phyloP scores from a whole-genome alignment of 2,113 vertebrate species.

The Carassius carassius region DNA sequence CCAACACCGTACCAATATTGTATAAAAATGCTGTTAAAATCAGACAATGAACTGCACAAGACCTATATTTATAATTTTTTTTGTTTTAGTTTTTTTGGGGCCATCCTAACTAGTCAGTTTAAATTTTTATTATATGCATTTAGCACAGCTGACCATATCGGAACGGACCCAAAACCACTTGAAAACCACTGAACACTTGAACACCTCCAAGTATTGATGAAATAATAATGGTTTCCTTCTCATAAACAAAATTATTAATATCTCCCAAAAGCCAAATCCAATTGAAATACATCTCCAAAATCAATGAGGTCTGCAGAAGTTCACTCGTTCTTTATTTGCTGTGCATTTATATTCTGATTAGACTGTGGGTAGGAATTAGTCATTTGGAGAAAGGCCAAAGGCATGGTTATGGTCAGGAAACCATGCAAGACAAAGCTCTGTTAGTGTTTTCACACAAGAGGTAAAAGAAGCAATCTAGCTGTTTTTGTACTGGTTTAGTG shows the following conservation, averaged over 20 bases:
- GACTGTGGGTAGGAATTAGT: slow-evolving; percentile 56
- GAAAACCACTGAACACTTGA: no score
- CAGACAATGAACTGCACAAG: no score
- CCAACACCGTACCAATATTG: background rate
- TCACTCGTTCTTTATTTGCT: slow-evolving; percentile 56
- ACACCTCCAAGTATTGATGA: slow-evolving; percentile 47
- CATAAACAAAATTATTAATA: slow-evolving; percentile 53
- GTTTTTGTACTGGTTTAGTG: slow-evolving; percentile 24
- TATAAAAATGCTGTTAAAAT: no score
- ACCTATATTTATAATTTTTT: no score
- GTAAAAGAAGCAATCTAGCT: slow-evolving; percentile 17
- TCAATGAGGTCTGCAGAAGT: slow-evolving; percentile 60
- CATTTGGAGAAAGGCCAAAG: slow-evolving; percentile 51
- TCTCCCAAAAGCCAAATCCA: slow-evolving; percentile 65
- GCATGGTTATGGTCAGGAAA: slow-evolving; percentile 54
- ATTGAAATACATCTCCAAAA: slow-evolving; percentile 65
- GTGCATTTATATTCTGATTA: slow-evolving; percentile 55
- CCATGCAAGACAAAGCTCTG: slow-evolving; percentile 45
- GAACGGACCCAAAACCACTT: no score
- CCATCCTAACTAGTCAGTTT: no score
- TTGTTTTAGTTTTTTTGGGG: no score
- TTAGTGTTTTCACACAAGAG: slow-evolving; percentile 53
- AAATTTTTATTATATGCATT: no score
- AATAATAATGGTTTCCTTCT: slow-evolving; percentile 51
- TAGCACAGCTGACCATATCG: no score